phyloP scores from a whole-genome alignment of 2,888 invertebrate species.

The Carabus problematicus region DNA sequence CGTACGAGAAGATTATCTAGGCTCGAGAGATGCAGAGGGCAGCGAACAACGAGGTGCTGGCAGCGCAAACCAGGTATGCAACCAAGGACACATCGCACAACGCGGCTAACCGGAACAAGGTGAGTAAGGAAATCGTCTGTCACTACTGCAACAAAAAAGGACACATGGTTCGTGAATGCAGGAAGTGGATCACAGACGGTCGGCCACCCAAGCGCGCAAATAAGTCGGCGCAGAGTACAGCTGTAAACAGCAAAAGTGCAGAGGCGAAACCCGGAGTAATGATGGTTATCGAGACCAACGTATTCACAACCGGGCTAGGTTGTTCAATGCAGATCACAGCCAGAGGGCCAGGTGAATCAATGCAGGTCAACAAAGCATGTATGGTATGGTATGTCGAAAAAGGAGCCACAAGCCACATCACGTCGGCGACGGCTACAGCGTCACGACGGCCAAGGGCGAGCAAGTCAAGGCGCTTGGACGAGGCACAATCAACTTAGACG shows the following conservation, averaged over 20 bases:
- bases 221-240: slow-evolving; percentile 2
- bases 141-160: slow-evolving; percentile 34
- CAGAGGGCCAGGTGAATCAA: slow-evolving; percentile 7
- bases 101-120: not conserved
- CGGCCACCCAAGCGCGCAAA: slow-evolving; percentile 24
- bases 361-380: too few species aligned
- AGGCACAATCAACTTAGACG: slow-evolving; percentile 19
- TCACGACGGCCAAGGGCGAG: slow-evolving; percentile 32
- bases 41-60: slow-evolving; percentile 20
- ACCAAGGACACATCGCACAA: not conserved
- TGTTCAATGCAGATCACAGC: slow-evolving; percentile 3
- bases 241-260: too few species aligned
- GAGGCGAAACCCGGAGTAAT: not conserved
- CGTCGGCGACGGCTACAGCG: slow-evolving; percentile 18
- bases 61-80: not conserved
- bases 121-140: slow-evolving; percentile 21
- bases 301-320: slow-evolving; percentile 1
- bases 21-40: slow-evolving; percentile 13
- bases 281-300: slow-evolving; percentile 7
- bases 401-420: slow-evolving; percentile 31
- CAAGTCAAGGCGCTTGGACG: slow-evolving; percentile 15
- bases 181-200: slow-evolving; percentile 40
- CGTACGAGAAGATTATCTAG: slow-evolving; percentile 16
- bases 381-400: slow-evolving; percentile 37
- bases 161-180: slow-evolving; percentile 34